A percentile compares a stretch with the other conserved stretches of the same genome.
Conservation (phyloP, 64 coral and sea anemone species). For the Anthopleura sola region DNA sequence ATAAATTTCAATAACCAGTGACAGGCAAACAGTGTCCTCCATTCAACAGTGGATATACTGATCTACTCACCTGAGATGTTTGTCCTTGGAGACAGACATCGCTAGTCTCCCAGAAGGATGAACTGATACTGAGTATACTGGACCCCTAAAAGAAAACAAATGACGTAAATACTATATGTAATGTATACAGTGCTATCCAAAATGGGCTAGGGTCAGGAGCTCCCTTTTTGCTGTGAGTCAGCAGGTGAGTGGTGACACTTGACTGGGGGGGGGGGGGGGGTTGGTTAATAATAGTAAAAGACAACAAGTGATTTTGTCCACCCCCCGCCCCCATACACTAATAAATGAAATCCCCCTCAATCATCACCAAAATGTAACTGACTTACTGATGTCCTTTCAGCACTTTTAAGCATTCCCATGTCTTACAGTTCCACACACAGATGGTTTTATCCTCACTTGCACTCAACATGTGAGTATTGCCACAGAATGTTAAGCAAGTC, state of each 20-base stretch:
- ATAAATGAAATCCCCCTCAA: too few relatives aligned
- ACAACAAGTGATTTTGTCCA: too few relatives aligned
- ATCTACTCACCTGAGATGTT: constrained; percentile 74
- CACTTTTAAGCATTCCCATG: constrained; percentile 90
- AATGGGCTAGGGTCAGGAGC: too few relatives aligned
- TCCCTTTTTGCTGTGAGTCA: too few relatives aligned
- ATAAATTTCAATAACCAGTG: too few relatives aligned
- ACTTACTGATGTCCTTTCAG: constrained; percentile 96
- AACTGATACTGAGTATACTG: constrained; percentile 88
- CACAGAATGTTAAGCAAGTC: constrained; percentile 86
- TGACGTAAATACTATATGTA: neutral
- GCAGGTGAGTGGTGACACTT: too few relatives aligned
- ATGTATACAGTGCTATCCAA: too few relatives aligned
- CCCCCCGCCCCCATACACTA: too few relatives aligned
- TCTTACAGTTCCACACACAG: constrained; percentile 96
- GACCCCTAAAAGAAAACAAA: constrained; percentile 57
- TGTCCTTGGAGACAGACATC: constrained; percentile 92
- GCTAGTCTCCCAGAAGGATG: constrained; percentile 92
- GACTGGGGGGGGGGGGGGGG: too few relatives aligned
- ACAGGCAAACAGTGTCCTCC: too few relatives aligned
- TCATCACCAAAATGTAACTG: neutral
- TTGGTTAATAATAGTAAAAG: too few relatives aligned
- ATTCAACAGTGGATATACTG: too few relatives aligned
- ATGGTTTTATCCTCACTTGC: constrained; percentile 94
- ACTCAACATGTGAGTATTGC: constrained; percentile 92